Evolutionary conservation across 1,140 invertebrate species (phyloP).

Genomic region (Adelges cooleyi): DNA sequence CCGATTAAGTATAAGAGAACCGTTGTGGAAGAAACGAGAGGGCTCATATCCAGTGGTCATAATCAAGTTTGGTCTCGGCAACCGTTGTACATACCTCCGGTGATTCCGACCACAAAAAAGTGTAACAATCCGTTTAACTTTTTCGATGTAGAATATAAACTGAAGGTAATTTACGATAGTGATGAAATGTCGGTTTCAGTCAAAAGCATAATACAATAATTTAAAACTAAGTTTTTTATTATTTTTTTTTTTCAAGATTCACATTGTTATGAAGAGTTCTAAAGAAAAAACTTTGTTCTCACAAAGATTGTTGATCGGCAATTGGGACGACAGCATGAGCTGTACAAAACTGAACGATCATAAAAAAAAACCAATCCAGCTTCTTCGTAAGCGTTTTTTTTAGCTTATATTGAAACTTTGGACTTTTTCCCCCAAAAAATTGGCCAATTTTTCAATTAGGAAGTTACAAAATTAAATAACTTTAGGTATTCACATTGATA

Average conservation of each 20-base stretch:
- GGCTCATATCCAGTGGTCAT: background rate
- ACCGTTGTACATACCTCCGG: conserved; percentile 1
- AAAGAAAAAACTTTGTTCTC: background rate
- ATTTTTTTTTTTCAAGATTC: background rate
- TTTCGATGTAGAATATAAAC: conserved; percentile 19
- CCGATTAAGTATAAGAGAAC: conserved; percentile 9
- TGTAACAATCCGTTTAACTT: conserved; percentile 8
- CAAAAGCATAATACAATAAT: no score
- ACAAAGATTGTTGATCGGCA: conserved; percentile 16
- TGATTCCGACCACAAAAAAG: conserved; percentile 2
- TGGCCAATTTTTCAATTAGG: no score
- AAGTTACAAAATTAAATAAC: no score
- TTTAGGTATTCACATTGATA: no score
- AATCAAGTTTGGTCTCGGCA: background rate
- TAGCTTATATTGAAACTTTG: no score
- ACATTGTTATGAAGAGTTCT: background rate
- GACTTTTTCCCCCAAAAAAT: no score
- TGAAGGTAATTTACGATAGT: conserved; percentile 2
- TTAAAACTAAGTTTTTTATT: background rate
- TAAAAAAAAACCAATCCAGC: no score
- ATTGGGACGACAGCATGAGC: conserved; percentile 3
- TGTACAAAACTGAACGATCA: no score
- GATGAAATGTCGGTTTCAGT: no score
- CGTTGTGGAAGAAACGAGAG: conserved; percentile 2
- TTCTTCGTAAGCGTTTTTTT: no score